These are phyloP conservation scores for Oenanthe melanoleuca DNA, from an alignment of 2,113 vertebrate genomes.

Conservation along the genomic window DNA sequence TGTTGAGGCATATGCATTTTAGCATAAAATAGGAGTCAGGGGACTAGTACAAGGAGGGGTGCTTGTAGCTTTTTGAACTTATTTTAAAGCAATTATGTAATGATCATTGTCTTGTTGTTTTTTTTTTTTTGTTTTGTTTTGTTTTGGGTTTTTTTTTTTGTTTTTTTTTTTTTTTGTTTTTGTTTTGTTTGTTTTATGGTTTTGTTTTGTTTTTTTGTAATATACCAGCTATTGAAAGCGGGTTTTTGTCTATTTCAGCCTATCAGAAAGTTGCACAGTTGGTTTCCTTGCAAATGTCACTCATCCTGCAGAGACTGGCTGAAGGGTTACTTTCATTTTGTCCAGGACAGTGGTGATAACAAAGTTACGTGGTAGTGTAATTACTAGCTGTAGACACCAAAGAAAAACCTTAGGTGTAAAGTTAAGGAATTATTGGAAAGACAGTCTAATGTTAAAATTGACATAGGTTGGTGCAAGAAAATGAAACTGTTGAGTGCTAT, in stretches of 20 bases:
- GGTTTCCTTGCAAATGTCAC: background rate
- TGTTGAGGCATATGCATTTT: background rate
- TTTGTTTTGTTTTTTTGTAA: background rate
- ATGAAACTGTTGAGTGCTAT: background rate
- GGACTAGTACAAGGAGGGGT: background rate
- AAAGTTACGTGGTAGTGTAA: background rate
- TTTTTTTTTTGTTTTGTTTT: too few relatives aligned
- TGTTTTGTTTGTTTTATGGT: background rate
- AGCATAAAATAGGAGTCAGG: background rate
- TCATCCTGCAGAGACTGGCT: background rate
- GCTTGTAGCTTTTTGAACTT: background rate
- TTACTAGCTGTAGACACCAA: background rate
- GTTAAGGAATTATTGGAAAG: background rate
- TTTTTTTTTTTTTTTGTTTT: too few relatives aligned
- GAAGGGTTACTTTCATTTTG: slow-evolving; percentile 17
- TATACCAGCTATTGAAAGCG: background rate
- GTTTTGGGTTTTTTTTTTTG: background rate
- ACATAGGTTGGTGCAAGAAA: background rate
- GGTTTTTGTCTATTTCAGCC: background rate
- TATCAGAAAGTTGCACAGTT: background rate
- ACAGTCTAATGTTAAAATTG: background rate
- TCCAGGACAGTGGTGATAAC: background rate
- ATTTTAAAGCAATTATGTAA: background rate
- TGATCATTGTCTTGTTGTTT: background rate
- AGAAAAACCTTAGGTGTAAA: background rate